Percentiles rank a stretch among this genome's conserved stretches.
These are phyloP conservation scores for Garra rufa DNA, from an alignment of 2,113 vertebrate genomes.

Conservation along the genomic window DNA sequence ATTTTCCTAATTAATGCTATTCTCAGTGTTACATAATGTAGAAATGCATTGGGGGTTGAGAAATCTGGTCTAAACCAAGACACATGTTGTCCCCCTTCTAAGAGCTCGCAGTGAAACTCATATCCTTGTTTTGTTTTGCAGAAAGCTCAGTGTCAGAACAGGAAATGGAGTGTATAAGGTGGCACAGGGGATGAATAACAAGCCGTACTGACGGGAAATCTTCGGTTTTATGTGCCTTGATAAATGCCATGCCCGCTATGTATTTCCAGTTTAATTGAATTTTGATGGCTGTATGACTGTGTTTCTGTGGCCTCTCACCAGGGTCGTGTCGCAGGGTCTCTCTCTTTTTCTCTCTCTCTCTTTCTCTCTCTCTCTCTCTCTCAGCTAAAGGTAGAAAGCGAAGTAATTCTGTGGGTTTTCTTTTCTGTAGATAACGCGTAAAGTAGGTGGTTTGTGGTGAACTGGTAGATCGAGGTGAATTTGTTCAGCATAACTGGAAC, in stretches of 20 bases:
- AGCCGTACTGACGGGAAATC: slow-evolving; percentile 63
- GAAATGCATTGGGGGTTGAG: not conserved
- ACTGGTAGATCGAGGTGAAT: slow-evolving; percentile 70
- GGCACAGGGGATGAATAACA: slow-evolving; percentile 56
- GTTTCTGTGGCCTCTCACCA: slow-evolving; percentile 70
- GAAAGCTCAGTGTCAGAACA: slow-evolving; percentile 59
- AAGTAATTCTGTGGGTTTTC: slow-evolving; percentile 63
- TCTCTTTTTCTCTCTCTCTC: slow-evolving; percentile 62
- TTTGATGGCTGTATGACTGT: slow-evolving; percentile 70
- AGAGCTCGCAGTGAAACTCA: not conserved
- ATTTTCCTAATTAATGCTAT: not conserved
- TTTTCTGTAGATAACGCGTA: slow-evolving; percentile 69
- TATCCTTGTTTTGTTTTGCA: slow-evolving; percentile 49
- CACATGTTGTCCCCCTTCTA: not conserved
- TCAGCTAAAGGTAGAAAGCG: slow-evolving; percentile 67
- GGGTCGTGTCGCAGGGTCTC: slow-evolving; percentile 71
- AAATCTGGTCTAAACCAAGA: not conserved
- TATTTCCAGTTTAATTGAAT: slow-evolving; percentile 69
- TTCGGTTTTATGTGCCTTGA: slow-evolving; percentile 39
- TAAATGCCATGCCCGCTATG: slow-evolving; percentile 46
- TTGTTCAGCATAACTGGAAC: slow-evolving; percentile 78
- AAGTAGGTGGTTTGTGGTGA: slow-evolving; percentile 61
- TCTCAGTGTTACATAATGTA: not conserved
- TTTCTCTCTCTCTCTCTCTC: slow-evolving; percentile 62
- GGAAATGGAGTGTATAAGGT: slow-evolving; percentile 56